Conservation (phyloP, 2,113 vertebrate genomes). For the Semnornis frantzii region DNA sequence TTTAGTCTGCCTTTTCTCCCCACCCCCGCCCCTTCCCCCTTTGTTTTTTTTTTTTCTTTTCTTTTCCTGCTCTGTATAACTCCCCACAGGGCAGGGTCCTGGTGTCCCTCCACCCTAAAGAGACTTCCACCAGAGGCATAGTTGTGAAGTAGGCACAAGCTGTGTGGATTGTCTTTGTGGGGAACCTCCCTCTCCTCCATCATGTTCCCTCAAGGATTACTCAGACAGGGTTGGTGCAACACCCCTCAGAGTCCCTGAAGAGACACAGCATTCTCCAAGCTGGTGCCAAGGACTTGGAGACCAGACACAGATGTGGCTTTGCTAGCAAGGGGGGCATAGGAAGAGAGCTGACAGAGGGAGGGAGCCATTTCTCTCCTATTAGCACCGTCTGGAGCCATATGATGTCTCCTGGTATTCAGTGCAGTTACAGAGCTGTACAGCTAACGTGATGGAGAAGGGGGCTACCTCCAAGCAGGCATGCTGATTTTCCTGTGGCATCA, state of each 20-base stretch:
- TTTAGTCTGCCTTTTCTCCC: not conserved
- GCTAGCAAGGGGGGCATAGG: not conserved
- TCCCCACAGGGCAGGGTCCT: not conserved
- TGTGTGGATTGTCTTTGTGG: not conserved
- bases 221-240: not conserved
- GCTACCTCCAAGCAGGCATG: not conserved
- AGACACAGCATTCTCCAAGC: not conserved
- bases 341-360: not conserved
- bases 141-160: not conserved
- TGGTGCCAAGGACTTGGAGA: not conserved
- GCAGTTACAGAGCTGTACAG: not conserved
- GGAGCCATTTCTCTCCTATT: not conserved
- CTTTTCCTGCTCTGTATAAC: conserved; percentile 15
- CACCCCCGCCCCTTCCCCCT: not conserved
- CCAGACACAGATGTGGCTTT: not conserved
- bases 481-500: not conserved
- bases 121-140: not conserved
- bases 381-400: rapidly evolving
- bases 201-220: not conserved
- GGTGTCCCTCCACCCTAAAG: not conserved
- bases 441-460: rapidly evolving
- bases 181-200: not conserved
- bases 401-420: rapidly evolving
- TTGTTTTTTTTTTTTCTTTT: conserved; percentile 28
- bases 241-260: not conserved